Evolutionary conservation across 2,113 vertebrate species (phyloP).

Genomic region (Podarcis muralis): DNA sequence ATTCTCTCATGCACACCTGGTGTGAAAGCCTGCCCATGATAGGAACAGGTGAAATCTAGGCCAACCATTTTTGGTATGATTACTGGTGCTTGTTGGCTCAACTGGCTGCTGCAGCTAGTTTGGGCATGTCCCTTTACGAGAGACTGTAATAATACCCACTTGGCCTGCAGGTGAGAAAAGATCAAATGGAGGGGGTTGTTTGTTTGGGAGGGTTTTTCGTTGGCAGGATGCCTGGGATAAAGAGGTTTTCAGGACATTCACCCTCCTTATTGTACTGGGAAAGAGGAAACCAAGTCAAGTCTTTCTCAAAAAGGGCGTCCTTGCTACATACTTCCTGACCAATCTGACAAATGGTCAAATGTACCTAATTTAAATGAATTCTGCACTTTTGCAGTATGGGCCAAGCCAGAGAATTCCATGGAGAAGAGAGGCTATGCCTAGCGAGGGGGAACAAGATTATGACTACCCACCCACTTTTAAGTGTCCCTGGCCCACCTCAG

Average conservation of each 20-base stretch:
- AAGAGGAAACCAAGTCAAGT: not conserved
- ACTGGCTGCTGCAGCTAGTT: slow-evolving; percentile 52
- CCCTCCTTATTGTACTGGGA: not conserved
- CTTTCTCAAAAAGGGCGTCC: not conserved
- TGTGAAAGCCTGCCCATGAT: slow-evolving; percentile 25
- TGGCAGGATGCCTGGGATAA: slow-evolving; percentile 42
- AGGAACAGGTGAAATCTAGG: slow-evolving; percentile 60
- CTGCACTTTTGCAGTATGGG: too few relatives aligned
- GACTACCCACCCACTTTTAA: not conserved
- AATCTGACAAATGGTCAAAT: too few relatives aligned
- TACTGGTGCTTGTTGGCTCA: slow-evolving; percentile 47
- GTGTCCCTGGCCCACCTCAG: not conserved
- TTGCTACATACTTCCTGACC: not conserved
- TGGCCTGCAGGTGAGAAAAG: slow-evolving; percentile 55
- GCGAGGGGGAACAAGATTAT: not conserved
- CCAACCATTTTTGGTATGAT: slow-evolving; percentile 48
- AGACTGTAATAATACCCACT: slow-evolving; percentile 44
- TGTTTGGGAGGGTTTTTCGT: slow-evolving; percentile 22
- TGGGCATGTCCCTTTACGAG: slow-evolving; percentile 44
- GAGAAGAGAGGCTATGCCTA: too few relatives aligned
- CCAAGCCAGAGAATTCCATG: too few relatives aligned
- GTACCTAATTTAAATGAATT: not conserved
- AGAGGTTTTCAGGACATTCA: slow-evolving; percentile 7
- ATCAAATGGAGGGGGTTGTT: slow-evolving; percentile 47
- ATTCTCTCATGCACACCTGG: slow-evolving; percentile 17